Evolutionary conservation across 2,113 vertebrate genomes (phyloP).

Genomic region (Xerus inauris): DNA sequence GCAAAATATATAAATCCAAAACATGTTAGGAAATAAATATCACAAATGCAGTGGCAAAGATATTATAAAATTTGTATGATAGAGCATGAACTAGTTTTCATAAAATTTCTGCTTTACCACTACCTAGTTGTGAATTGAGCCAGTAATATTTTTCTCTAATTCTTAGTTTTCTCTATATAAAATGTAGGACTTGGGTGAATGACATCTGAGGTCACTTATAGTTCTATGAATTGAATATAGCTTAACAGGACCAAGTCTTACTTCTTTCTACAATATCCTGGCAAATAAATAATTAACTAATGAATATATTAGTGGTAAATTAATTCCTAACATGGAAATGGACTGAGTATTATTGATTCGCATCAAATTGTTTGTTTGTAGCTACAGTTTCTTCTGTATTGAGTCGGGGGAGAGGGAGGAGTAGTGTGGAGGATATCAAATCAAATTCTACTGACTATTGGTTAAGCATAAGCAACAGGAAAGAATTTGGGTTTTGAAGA

Average conservation of each 20-base stretch:
- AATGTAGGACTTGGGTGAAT: background rate
- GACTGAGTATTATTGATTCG: background rate
- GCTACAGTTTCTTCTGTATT: background rate
- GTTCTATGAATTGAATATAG: background rate
- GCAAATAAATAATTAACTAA: slow-evolving; percentile 16
- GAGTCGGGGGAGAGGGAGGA: background rate
- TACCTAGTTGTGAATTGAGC: background rate
- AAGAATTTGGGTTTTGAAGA: background rate
- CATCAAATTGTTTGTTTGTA: background rate
- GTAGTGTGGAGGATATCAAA: background rate
- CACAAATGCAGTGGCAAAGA: background rate
- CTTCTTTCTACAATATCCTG: background rate
- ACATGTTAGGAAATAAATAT: slow-evolving; percentile 15
- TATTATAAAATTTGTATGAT: background rate
- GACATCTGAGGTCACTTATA: background rate
- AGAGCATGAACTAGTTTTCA: background rate
- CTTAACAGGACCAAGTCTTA: background rate
- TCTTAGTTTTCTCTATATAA: background rate
- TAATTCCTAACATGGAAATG: slow-evolving; percentile 40
- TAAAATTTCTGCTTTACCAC: background rate
- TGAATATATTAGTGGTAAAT: background rate
- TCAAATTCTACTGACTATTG: background rate
- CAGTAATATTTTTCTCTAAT: slow-evolving; percentile 8
- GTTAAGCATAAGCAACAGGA: background rate
- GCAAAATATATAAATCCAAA: background rate